A percentile compares a stretch with the other conserved stretches of the same genome.
These are phyloP conservation scores for Ophion ventricosus DNA, from an alignment of 2,888 invertebrate species.

Conservation along the genomic window DNA sequence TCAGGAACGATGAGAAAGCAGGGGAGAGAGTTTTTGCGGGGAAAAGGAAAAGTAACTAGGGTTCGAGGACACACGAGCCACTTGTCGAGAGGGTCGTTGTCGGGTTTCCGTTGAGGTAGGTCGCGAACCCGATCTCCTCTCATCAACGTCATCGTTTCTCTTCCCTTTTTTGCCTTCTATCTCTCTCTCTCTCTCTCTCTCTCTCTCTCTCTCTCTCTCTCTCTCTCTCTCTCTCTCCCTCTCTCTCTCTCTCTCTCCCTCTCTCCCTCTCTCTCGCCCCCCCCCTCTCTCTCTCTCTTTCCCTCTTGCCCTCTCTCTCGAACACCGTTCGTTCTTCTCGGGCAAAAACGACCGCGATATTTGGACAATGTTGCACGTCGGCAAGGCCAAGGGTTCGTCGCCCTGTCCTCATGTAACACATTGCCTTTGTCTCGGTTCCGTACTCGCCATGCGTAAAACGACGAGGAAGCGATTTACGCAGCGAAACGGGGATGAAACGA, in stretches of 20 bases:
- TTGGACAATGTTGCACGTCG: conserved; percentile 12
- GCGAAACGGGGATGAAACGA: neutral
- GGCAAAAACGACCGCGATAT: conserved; percentile 35
- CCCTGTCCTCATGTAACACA: neutral
- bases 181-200: conserved; percentile 1
- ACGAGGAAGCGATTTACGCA: neutral
- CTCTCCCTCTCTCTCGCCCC: conserved; percentile 13
- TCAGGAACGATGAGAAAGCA: conserved; percentile 22
- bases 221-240: conserved; percentile 25
- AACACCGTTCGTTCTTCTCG: neutral
- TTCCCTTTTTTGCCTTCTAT: conserved; percentile 23
- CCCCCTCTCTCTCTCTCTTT: conserved; percentile 13
- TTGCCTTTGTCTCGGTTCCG: conserved; percentile 1
- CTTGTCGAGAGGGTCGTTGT: conserved; percentile 64
- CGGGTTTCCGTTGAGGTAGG: conserved; percentile 69
- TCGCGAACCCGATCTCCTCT: conserved; percentile 58
- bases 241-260: conserved; percentile 19
- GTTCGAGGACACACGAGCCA: conserved; percentile 60
- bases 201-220: neutral
- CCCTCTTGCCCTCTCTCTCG: conserved; percentile 11
- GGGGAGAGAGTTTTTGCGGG: conserved; percentile 5
- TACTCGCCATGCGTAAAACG: neutral
- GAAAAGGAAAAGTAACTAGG: conserved; percentile 48
- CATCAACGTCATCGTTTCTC: conserved; percentile 45
- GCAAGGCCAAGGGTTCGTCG: conserved; percentile 21